Conservation (phyloP, 2,888 invertebrate species). For the Choristoneura rosaceana region DNA sequence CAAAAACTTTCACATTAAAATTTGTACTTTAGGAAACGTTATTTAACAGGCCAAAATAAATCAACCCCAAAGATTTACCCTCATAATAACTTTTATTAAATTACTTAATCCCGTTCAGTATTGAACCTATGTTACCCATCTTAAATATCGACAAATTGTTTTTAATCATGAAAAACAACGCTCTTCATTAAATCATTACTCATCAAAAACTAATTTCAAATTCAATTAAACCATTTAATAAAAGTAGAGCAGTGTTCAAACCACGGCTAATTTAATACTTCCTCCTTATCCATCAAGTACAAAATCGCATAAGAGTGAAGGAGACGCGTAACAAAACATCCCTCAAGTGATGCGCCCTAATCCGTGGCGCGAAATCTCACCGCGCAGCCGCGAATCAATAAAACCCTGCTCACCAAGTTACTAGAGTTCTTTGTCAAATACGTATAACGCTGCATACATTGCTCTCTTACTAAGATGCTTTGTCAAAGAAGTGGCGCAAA, state of each 20-base stretch:
- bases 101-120: too few relatives aligned
- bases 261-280: slow-evolving; percentile 1
- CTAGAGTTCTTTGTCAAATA: neutral
- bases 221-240: slow-evolving; percentile 26
- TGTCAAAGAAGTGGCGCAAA: neutral
- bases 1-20: too few relatives aligned
- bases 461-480: neutral
- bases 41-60: too few relatives aligned
- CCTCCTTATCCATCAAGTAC: neutral
- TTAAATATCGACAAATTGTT: neutral
- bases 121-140: too few relatives aligned
- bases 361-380: slow-evolving; percentile 60
- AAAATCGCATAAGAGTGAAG: slow-evolving; percentile 22
- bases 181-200: neutral
- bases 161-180: neutral
- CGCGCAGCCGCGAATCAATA: slow-evolving; percentile 83
- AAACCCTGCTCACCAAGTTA: slow-evolving; percentile 47
- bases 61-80: too few relatives aligned
- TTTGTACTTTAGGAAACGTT: too few relatives aligned
- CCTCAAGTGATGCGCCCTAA: slow-evolving; percentile 43
- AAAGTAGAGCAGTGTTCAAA: slow-evolving; percentile 11
- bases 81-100: too few relatives aligned
- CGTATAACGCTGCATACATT: neutral
- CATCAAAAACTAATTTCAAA: slow-evolving; percentile 22
- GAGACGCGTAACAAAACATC: slow-evolving; percentile 42